Base-by-base conservation (phyloP, 2,888 invertebrate species). In the Nipponacmea schrenckii region DNA sequence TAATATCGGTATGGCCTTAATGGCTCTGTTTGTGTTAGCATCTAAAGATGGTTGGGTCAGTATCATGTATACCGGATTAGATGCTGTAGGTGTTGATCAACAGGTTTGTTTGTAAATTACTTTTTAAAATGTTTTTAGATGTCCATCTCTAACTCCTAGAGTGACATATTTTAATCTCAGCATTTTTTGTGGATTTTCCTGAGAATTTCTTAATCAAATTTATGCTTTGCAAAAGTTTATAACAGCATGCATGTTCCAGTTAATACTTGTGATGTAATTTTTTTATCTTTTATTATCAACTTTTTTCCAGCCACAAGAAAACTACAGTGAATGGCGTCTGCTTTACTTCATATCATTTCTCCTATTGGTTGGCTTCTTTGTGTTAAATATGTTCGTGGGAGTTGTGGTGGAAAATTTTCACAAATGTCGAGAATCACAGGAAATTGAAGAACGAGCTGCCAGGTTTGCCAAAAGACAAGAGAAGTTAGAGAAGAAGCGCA, bases 341-440 rank as follows among this genome's bases (percentile, higher is more conserved):
- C 92, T 99, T 17, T 99, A 98, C 90, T 99, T 99, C 91, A 99
- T 99, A 83, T 96, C 98, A 0, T 99, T 99, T 89, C 95, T 99
- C 80, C 92, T 99, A 68, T 92, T 99, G 76, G 99, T 99, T 78
- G 99, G 98, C 62, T 99, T 99, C 92, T 99, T 99, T 89, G 99
- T 99, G 31, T 91, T 99, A 70, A 99, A 99, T 92, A 99, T 99
- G 99, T 99, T 99, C 89, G 99, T 99, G 76, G 99, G 99, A 72
- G 99, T 99, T 14, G 99, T 99, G 24, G 99, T 99, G 26, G 99
- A 99, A 90, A 99, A 99, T 91, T 99, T 99, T 89, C 99, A 99
- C 89, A 91, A 99, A 74, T 99, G 99, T 90, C 93, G 99, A 45
- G 98, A 98, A 86, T 97, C 98, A 86, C 98, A 99, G 88, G 99